Evolutionary conservation across 2,888 invertebrate species (phyloP).

Genomic region (Mimumesa dahlbomi): DNA sequence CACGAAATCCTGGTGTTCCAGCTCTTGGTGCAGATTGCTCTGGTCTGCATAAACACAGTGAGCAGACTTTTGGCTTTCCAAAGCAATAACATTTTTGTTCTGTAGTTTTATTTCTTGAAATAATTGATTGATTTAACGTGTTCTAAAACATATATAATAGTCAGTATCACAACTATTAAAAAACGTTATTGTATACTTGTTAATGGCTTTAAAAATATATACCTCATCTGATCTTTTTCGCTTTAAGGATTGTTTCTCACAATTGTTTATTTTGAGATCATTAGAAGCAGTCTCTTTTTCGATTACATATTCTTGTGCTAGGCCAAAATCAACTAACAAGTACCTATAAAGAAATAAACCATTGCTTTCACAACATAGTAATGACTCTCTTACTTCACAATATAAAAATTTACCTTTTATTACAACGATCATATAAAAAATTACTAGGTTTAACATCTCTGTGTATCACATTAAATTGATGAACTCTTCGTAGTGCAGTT

Average conservation of each 20-base stretch:
- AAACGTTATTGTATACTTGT: too few relatives aligned
- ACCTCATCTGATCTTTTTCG: conserved; percentile 73
- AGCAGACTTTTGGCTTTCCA: conserved; percentile 86
- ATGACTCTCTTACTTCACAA: conserved; percentile 10
- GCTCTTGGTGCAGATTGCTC: conserved; percentile 89
- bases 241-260: conserved; percentile 54
- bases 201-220: conserved; percentile 9
- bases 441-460: conserved; percentile 96
- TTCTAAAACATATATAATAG: conserved; percentile 57
- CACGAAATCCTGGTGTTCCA: conserved; percentile 94
- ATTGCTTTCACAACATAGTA: not conserved
- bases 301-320: conserved; percentile 86
- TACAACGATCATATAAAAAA: conserved; percentile 90
- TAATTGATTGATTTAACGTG: conserved; percentile 53
- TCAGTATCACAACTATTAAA: not conserved
- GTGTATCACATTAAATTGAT: conserved; percentile 92
- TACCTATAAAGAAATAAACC: conserved; percentile 81
- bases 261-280: conserved; percentile 29
- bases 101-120: conserved; percentile 52
- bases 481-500: conserved; percentile 89
- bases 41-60: conserved; percentile 84
- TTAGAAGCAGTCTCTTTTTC: conserved; percentile 57
- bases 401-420: conserved; percentile 81
- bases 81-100: conserved; percentile 84
- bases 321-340: conserved; percentile 93